A percentile compares a stretch with the other conserved stretches of the same genome.
Evolutionary conservation across 2,797 vertebrate genomes (phyloP).

Genomic region (Platalea minor): DNA sequence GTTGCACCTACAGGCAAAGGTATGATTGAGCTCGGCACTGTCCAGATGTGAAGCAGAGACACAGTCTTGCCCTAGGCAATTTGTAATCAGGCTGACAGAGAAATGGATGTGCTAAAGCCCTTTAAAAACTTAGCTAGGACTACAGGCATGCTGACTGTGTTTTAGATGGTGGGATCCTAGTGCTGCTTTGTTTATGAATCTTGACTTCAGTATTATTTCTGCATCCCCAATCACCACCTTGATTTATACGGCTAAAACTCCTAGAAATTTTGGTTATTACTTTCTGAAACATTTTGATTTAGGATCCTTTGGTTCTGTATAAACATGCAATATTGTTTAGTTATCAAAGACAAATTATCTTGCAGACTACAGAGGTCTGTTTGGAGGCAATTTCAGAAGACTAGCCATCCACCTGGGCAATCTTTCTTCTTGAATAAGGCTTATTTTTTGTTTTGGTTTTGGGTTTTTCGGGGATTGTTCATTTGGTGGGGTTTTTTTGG

Average conservation of each 20-base stretch:
- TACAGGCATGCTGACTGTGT: background rate
- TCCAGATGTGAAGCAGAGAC: conserved; percentile 21
- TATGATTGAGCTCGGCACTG: background rate
- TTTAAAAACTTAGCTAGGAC: background rate
- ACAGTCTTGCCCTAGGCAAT: background rate
- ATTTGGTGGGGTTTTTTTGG: no score
- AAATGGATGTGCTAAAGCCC: background rate
- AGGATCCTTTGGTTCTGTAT: background rate
- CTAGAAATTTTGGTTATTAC: background rate
- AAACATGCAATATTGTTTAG: background rate
- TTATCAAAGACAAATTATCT: background rate
- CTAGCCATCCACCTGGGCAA: background rate
- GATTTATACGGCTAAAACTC: background rate
- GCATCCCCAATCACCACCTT: background rate
- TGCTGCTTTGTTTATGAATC: background rate
- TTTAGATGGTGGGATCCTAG: background rate
- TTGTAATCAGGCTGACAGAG: conserved; percentile 10
- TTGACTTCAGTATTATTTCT: background rate
- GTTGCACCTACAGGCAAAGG: conserved; percentile 13
- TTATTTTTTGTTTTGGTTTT: background rate
- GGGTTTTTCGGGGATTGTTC: no score
- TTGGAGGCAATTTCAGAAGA: background rate
- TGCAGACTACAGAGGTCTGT: background rate
- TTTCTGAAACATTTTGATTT: background rate
- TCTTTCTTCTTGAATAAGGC: background rate